These are phyloP conservation scores for Deroptyus accipitrinus DNA, from an alignment of 2,113 vertebrate genomes.

Conservation along the genomic window DNA sequence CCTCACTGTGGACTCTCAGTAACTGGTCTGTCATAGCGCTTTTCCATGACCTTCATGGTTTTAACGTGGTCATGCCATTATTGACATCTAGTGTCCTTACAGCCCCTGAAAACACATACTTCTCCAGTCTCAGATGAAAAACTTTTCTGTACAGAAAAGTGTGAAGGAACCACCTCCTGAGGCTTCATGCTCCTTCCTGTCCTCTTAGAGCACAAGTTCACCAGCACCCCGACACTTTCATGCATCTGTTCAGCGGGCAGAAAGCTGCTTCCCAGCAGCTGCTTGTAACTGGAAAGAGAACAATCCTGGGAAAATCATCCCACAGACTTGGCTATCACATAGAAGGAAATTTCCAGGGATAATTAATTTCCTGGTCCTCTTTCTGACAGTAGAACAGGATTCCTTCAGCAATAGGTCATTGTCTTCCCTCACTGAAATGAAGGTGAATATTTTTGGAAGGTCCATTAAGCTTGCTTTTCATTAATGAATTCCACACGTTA, in stretches of 20 bases:
- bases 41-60: neutral
- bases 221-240: neutral
- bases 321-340: neutral
- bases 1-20: neutral
- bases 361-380: neutral
- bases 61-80: neutral
- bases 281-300: neutral
- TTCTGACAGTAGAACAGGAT: neutral
- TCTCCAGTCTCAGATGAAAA: neutral
- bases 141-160: neutral
- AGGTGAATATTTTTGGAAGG: neutral
- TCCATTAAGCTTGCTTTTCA: neutral
- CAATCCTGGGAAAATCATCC: slow-evolving; percentile 4
- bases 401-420: neutral
- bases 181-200: neutral
- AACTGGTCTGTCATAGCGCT: neutral
- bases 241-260: neutral
- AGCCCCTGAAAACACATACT: neutral
- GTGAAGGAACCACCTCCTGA: neutral
- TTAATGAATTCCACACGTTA: neutral
- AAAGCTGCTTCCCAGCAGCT: neutral
- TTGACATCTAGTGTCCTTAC: neutral
- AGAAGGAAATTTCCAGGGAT: slow-evolving; percentile 24
- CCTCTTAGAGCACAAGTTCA: neutral
- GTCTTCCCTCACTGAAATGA: neutral